Evolutionary conservation across 2,113 vertebrate genomes (phyloP), one percentile per base, ranked within the genome.

Genomic region (Octodon degus): DNA sequence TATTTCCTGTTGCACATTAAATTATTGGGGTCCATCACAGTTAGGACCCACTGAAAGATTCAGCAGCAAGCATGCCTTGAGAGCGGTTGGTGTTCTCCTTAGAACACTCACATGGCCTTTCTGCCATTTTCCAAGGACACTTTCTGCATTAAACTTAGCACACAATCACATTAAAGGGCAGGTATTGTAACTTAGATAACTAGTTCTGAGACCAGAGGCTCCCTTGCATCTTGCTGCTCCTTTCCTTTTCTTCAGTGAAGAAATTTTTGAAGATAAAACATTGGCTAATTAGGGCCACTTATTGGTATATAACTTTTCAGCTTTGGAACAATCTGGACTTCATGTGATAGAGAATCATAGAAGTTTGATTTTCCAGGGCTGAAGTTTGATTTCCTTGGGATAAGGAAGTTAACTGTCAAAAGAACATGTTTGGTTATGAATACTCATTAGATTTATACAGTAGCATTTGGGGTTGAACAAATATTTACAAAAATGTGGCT

Each of bases 11-110:
- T 96, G 50, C 81, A 87, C 87, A 65, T 97, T 95, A 81, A 93
- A 65, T 83, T 86, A 90, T 3, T 58, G 94, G 96, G 97, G 98
- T 98, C 98, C 97, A 92, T 97, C 97, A 90, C 85, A 88, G 22
- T 60, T 93, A 95, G 82, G 58, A 96, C 62, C 98, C 97, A 95
- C 81, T 97, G 95, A 96, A 97, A 95, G 96, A 96, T 97, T 98
- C 90, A 96, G 96, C 80, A 89, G 83, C 96, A 96, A 96, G 89
- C 89, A 85, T 6, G 13, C 53, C 91, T 98, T 97, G 79, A 55
- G 50, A 40, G 4, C 97, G 96, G 98, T 98, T 97, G 96, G 93
- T 4, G 25, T 86, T 97, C 88, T 79, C 47, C 81, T 74, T 93
- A 53, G 89, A 97, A 97, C 96, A 90, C 74, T 90, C 32, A 89